Evolutionary conservation across 2,888 invertebrate genomes (phyloP), one percentile per base, ranked within the genome.

Genomic region (Harpalus rubripes): DNA sequence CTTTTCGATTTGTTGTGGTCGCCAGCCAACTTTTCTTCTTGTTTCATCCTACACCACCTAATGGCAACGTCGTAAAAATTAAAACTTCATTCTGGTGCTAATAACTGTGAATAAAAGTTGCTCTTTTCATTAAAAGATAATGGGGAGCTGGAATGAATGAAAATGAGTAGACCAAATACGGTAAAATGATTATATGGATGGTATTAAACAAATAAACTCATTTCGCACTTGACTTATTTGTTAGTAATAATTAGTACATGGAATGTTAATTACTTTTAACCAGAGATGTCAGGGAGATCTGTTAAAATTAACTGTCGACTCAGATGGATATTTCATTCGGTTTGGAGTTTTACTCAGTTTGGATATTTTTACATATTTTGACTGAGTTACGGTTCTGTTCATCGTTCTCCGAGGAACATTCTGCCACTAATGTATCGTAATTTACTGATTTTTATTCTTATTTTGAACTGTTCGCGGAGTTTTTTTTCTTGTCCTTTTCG

Each of bases 1-100:
- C n/a, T 72, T 72, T 41, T 41, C 68, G 68, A 72, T 72, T 72
- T 72, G 68, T 72, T 72, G n/a, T 72, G 44, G 44, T 52, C 44
- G 12, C 44, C 12, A 12, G 5, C 32, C 6, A 32, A 32, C 32
- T 32, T 32, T 32, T 32, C 32, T 32, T 32, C 32, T 32, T 32
- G 32, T 32, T 32, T 32, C 32, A 32, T 32, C 32, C 32, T 6
- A 32, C 32, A 32, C 22, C 22, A 52, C 44, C 44, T 32, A 32
- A 32, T 32, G 32, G 32, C 44, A 1, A 44, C 44, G 10, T 12
- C 44, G 44, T 52, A 12, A 12, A 52, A 52, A 32, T 32, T 52
- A 12, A 52, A 52, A 52, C 44, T 52, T 52, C 44, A 12, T 12
- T 52, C 44, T 32, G 32, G 32, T 32, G 32, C 32, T 52, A 52